Evolutionary conservation across 2,797 vertebrate genomes (phyloP), one percentile per base, ranked within the genome.

Genomic region (Lutjanus campechanus): DNA sequence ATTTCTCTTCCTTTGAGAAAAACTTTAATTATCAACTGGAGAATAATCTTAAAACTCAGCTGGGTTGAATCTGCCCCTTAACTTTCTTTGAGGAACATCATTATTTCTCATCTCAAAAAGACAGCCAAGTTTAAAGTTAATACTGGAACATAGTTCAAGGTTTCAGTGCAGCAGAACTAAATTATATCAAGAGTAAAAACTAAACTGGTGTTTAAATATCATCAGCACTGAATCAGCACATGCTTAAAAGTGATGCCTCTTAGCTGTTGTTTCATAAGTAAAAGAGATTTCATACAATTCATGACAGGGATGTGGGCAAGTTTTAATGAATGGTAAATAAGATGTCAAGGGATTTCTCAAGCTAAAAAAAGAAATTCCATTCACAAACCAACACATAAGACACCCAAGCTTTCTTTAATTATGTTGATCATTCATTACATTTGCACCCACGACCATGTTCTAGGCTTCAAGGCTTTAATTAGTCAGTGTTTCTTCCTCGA

Each of bases 401-500:
- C 1, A 20, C 65, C 51, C 8, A 2, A 56, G 20, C 56, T 47
- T 20, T 40, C 43, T 69, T 72, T 76, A 81, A 82, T 77, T 25
- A 69, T 9, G 17, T 4, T 11, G 47, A 25, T 46, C 59, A 76
- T 73, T 77, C 51, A 61, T 83, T 67, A 60, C 66, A 59, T 75
- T 60, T 68, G 43, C 56, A 67, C 54, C 41, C 47, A 43, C 11
- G 40, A 20, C 46, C 53, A 13, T 7, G 9, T 44, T 43, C 16
- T 8, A 12, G 15, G 17, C 76, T 59, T 50, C 4, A 10, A 63
- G 62, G 62, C 61, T 77, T 84, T 84, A 82, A 87, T 89, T 83
- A 91, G 81, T 64, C 65, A 0, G 7, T 1, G 47, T 76, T 69
- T 70, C 56, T 67, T 56, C 20, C 8, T 49, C 1, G 41, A 19